Base-by-base conservation (phyloP, 2,888 invertebrate species). In the Platycheirus albimanus region DNA sequence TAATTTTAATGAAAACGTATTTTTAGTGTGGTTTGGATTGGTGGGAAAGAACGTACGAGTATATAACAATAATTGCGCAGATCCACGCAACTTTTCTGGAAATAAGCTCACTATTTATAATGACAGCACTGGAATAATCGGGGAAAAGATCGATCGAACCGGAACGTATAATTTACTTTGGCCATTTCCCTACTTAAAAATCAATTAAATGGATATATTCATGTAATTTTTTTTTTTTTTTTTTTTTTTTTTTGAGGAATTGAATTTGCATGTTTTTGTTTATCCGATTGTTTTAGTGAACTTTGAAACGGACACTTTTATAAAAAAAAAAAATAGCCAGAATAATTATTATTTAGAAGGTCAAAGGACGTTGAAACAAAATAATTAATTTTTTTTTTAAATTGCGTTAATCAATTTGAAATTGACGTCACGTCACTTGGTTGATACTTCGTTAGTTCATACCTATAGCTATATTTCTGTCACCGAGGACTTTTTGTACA, bases 1-100 rank as follows among this genome's bases (percentile, higher is more conserved):
- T 30, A 28, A 61, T 61, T 61, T 61, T 19, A n/a, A 17, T 61
- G 13, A 41, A 45, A 45, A 58, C 11, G 15, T 15, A 30, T 41
- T 24, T 13, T 24, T 56, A 41, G 4, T 5, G 11, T 28, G 28
- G 28, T 43, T 43, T 30, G n/a, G n/a, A 24, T 56, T 2, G 20
- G 1, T 4, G 13, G 10, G 28, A n/a, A n/a, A n/a, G n/a, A n/a
- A n/a, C n/a, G n/a, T n/a, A n/a, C n/a, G n/a, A n/a, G n/a, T n/a
- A n/a, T 7, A 4, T 61, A 19, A 19, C 1, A 7, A 30, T 61
- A 61, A 61, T 61, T 11, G 43, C 19, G 7, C 3, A 30, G 6
- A 61, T 45, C 43, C 61, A 61, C 61, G 61, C 61, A 61, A 61
- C 7, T 45, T 17, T 30, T 2, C 30, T 0, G 13, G 1, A 54